Base-by-base conservation (phyloP, 2,797 vertebrate genomes). In the Poeciliopsis paucimaculata region DNA sequence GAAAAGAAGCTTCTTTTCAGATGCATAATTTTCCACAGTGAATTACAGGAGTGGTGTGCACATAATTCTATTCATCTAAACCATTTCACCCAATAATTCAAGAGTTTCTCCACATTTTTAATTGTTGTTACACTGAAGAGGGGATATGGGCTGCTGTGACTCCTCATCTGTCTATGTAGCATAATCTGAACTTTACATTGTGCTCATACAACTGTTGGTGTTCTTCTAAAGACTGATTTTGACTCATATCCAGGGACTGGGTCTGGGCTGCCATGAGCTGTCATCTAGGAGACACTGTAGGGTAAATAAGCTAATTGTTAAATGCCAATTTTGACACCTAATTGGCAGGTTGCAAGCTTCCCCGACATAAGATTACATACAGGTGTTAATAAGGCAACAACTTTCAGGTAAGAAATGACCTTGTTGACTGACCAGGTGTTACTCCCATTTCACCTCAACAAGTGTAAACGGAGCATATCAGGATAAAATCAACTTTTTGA, bases 371-470 rank as follows among this genome's bases (percentile, higher is more conserved):
- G 11, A 23, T 66, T 23, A 51, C 49, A 51, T 49, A 79, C 76
- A 73, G 47, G 12, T 57, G 13, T 31, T 39, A 16, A 57, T 43
- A 39, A 77, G 55, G 45, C 60, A 43, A 80, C 80, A 81, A 7
- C 6, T 34, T 62, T 5, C 31, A 46, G n/a, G 41, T 34, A 76
- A 8, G 51, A 75, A 51, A 8, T 43, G 36, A 57, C 26, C n/a
- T 12, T 16, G 23, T 55, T 18, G 13, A 43, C 2, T 20, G 41
- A 34, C 28, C 12, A 20, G 13, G 46, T 1, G 28, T 36, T 47
- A n/a, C 55, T 76, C 11, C 74, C 31, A 10, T 45, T 36, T 64
- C 8, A 64, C 18, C 9, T 39, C 9, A 64, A 2, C 43, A 64
- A 47, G 75, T 47, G 20, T 20, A 47, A 23, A 47, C 8, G 20